Base-by-base conservation (phyloP, 2,888 invertebrate genomes). In the Leptopterna dolabrata region DNA sequence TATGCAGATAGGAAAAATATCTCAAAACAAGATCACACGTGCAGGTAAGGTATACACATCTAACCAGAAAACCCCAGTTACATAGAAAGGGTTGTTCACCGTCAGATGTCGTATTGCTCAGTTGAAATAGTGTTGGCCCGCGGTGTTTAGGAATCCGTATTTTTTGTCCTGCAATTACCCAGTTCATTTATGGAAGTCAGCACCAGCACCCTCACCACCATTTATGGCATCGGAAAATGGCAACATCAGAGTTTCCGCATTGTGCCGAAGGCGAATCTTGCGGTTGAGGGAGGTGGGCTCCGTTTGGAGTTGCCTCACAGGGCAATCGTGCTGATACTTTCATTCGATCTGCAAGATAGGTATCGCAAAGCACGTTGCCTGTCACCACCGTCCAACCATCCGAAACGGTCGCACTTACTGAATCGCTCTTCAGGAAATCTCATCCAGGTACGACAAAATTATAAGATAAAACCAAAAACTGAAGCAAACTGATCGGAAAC, bases 261-360 rank as follows among this genome's bases (percentile, higher is more conserved):
- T 63, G 63, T 27, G 63, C 63, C 63, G 63, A 63, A 9, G 63
- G 63, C 63, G 63, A 24, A 24, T 63, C 63, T 27, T 27, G 63
- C 63, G 63, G 63, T 63, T 63, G 24, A 19, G 24, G 63, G 9
- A 11, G 4, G 47, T 2, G 16, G 47, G 36, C 36, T 16, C 51
- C 51, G n/a, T n/a, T 51, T n/a, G 16, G 1, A n/a, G 51, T 63
- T 27, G 63, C 24, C 63, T 63, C 63, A 27, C 63, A n/a, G 24
- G 24, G 63, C 63, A 63, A 63, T 63, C 63, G 63, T 63, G 63
- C 63, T 63, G 24, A 63, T 63, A 63, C 63, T 63, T 63, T 63
- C 63, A 11, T 63, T 24, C 63, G 63, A 63, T 63, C 24, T 11
- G 63, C 63, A 11, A 19, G 63, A 63, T 63, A 63, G 24, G 19